Evolutionary conservation across 2,797 vertebrate species (phyloP).

Genomic region (Alcedo quadribrachys): DNA sequence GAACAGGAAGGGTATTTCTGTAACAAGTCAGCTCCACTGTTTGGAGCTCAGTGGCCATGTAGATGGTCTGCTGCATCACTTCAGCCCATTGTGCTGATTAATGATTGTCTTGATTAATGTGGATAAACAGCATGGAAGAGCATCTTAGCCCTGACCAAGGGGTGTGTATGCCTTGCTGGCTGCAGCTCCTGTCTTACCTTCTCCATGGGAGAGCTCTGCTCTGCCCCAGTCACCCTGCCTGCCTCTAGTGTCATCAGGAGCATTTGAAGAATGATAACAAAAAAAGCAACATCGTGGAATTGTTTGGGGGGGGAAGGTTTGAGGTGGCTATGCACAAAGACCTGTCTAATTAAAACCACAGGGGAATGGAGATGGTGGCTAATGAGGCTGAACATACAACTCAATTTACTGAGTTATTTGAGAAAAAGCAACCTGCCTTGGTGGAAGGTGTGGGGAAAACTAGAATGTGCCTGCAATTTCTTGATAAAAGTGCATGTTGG

Average conservation of each 20-base stretch:
- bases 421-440: neutral
- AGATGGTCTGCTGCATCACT: neutral
- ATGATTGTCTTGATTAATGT: neutral
- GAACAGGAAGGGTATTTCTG: neutral
- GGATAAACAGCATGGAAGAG: neutral
- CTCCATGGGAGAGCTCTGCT: neutral
- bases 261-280: neutral
- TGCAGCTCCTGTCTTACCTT: neutral
- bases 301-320: neutral
- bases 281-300: neutral
- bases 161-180: neutral
- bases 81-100: neutral
- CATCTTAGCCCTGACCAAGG: neutral
- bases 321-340: slow-evolving; percentile 13
- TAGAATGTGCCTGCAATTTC: neutral
- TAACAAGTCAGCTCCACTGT: neutral
- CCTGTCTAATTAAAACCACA: neutral
- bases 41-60: neutral
- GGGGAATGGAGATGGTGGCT: slow-evolving; percentile 13
- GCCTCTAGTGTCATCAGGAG: neutral
- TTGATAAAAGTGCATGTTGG: neutral
- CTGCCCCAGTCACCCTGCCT: neutral
- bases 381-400: slow-evolving; percentile 48
- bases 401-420: slow-evolving; percentile 36
- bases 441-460: neutral